phyloP scores from a whole-genome alignment of 2,113 vertebrate genomes.

The Anolis sagrei region DNA sequence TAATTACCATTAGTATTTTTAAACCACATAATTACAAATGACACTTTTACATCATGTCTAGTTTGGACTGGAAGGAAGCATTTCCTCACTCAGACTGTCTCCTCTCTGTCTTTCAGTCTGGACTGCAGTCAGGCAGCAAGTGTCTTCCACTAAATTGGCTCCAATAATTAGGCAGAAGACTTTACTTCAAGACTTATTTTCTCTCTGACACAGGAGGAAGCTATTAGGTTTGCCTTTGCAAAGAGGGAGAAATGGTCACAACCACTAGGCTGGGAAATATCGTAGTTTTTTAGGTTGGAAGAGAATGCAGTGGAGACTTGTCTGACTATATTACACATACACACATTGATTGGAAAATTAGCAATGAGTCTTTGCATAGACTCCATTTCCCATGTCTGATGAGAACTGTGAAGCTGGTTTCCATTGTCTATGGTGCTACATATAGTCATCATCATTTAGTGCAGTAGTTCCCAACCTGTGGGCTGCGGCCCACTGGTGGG shows the following conservation, averaged over 20 bases:
- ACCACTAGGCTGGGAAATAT: neutral
- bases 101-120: neutral
- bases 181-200: neutral
- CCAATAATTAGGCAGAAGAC: neutral
- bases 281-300: neutral
- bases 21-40: neutral
- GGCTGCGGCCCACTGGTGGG: no score
- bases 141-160: neutral
- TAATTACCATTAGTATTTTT: neutral
- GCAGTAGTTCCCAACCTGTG: no score
- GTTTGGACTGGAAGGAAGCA: neutral
- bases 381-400: no score
- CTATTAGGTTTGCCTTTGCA: neutral
- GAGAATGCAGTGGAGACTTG: neutral
- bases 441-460: no score
- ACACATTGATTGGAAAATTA: no score
- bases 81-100: neutral
- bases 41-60: neutral
- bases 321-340: neutral
- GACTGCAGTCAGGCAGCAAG: neutral
- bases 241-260: neutral
- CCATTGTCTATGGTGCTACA: neutral
- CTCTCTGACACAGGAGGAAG: no score
- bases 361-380: no score
- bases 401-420: neutral